phyloP scores from a whole-genome alignment of 2,113 vertebrate species.

The Serilophus lunatus region DNA sequence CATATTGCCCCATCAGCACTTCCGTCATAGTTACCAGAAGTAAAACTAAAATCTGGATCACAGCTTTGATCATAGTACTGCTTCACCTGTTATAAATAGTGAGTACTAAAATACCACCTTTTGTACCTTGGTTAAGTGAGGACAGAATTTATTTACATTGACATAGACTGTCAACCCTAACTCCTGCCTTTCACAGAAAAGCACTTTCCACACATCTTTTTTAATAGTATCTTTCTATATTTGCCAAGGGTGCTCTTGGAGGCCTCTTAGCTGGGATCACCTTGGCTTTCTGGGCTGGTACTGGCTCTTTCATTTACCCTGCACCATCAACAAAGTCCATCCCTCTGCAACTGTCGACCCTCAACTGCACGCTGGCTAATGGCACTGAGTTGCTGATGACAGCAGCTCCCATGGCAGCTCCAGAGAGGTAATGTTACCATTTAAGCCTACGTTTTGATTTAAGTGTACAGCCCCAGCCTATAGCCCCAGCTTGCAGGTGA shows the following conservation, averaged over 20 bases:
- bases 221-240: not conserved
- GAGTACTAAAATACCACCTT: not conserved
- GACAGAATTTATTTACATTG: not conserved
- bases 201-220: not conserved
- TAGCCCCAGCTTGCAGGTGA: not conserved
- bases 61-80: not conserved
- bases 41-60: not conserved
- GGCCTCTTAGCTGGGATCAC: slow-evolving; percentile 75
- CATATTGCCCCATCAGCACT: not conserved
- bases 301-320: slow-evolving; percentile 78
- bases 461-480: not conserved
- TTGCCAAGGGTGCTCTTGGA: slow-evolving; percentile 75
- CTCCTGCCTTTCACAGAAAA: fast-evolving
- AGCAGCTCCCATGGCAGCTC: not conserved
- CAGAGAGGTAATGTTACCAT: slow-evolving; percentile 46
- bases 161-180: no score
- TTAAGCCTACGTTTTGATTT: fast-evolving
- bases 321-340: slow-evolving; percentile 65
- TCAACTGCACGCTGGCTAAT: slow-evolving; percentile 60
- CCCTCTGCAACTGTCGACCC: slow-evolving; percentile 72
- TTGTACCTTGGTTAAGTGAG: not conserved
- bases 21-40: not conserved
- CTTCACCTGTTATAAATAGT: not conserved
- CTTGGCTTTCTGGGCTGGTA: slow-evolving; percentile 76
- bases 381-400: not conserved